A percentile compares a stretch with the other conserved stretches of the same genome.
Conservation (phyloP, 2,888 invertebrate species). For the Leptopilina drosophilae region DNA sequence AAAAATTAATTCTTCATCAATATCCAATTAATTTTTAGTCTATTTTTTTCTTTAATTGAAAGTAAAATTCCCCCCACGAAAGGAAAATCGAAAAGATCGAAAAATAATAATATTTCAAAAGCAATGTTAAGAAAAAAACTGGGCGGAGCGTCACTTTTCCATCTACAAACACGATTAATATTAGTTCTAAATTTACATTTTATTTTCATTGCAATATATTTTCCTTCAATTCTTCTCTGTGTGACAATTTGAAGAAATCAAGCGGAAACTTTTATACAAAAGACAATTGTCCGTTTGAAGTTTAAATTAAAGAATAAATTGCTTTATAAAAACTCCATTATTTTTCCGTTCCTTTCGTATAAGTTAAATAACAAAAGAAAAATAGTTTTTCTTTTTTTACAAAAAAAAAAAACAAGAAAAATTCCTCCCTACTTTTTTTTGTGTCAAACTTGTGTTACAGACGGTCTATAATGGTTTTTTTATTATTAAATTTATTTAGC, state of each 20-base stretch:
- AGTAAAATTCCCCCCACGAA: too few species aligned
- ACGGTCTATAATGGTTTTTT: not conserved
- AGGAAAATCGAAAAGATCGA: too few species aligned
- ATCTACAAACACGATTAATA: not conserved
- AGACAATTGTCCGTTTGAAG: not conserved
- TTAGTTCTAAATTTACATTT: not conserved
- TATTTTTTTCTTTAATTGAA: too few species aligned
- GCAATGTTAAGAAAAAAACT: too few species aligned
- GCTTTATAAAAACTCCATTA: slow-evolving; percentile 15
- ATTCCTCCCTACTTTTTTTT: not conserved
- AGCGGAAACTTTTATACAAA: not conserved
- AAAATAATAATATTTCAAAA: too few species aligned
- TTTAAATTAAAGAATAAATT: slow-evolving; percentile 20
- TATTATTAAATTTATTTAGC: not conserved
- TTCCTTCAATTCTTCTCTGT: not conserved
- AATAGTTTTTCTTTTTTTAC: not conserved
- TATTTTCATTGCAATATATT: not conserved
- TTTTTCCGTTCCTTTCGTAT: not conserved
- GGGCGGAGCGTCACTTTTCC: not conserved
- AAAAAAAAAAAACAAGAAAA: not conserved
- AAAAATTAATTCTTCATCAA: too few species aligned
- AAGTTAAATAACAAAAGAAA: slow-evolving; percentile 7
- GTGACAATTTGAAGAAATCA: slow-evolving; percentile 1
- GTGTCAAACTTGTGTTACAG: not conserved
- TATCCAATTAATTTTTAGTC: too few species aligned